Percentiles rank a stretch among this genome's conserved stretches.
These are phyloP conservation scores for Gymnorhina tibicen DNA, from an alignment of 2,113 vertebrate species.

Conservation along the genomic window DNA sequence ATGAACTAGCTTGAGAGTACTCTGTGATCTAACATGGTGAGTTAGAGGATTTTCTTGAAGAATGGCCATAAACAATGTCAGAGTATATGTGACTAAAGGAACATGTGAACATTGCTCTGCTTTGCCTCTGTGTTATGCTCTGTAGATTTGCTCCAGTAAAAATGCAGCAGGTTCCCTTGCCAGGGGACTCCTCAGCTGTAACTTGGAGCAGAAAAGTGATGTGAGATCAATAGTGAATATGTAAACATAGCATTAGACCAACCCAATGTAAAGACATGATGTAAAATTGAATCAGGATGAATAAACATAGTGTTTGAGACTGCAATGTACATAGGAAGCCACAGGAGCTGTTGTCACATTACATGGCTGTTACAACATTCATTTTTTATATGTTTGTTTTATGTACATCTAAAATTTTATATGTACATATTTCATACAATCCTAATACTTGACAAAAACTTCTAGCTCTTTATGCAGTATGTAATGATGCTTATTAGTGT, in stretches of 20 bases:
- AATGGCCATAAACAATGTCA: not conserved
- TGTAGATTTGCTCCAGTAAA: not conserved
- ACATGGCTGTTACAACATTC: not conserved
- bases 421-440: not conserved
- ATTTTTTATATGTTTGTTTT: not conserved
- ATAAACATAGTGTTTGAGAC: not conserved
- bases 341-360: not conserved
- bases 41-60: not conserved
- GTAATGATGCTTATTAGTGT: not conserved
- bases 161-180: not conserved
- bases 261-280: not conserved
- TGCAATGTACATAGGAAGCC: not conserved
- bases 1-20: not conserved
- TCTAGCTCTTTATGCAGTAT: not conserved
- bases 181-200: not conserved
- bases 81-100: not conserved
- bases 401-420: not conserved
- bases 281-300: not conserved
- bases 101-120: fast-evolving
- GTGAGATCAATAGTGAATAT: not conserved
- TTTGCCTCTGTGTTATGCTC: not conserved
- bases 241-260: not conserved
- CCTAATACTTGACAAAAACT: not conserved
- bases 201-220: not conserved
- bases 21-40: not conserved